Evolutionary conservation across 2,797 vertebrate species (phyloP).

Genomic region (Arvicola amphibius): DNA sequence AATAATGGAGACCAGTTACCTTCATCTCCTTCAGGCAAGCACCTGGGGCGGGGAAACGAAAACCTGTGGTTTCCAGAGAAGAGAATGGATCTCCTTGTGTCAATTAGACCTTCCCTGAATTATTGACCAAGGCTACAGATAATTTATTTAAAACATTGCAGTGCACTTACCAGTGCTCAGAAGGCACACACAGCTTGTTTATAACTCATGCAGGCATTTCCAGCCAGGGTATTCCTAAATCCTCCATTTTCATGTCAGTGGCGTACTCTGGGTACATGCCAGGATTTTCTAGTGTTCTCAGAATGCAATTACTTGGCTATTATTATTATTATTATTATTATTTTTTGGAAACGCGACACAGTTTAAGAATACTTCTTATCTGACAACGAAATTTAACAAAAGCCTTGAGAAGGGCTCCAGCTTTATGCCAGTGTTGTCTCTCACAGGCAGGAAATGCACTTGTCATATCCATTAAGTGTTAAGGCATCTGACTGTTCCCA

Average conservation of each 20-base stretch:
- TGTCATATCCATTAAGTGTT: background rate
- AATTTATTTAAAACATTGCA: slow-evolving; percentile 65
- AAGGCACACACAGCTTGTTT: slow-evolving; percentile 41
- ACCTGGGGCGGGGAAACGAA: background rate
- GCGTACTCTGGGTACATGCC: background rate
- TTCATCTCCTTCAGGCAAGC: slow-evolving; percentile 18
- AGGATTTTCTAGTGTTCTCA: background rate
- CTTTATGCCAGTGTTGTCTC: background rate
- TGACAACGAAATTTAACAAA: slow-evolving; percentile 20
- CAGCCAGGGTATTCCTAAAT: background rate
- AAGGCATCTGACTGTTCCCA: background rate
- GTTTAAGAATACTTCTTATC: slow-evolving; percentile 20
- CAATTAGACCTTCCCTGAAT: slow-evolving; percentile 54
- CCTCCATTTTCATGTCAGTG: slow-evolving; percentile 36
- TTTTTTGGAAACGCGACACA: background rate
- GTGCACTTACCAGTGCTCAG: slow-evolving; percentile 57
- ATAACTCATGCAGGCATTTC: slow-evolving; percentile 7
- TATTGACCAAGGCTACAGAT: slow-evolving; percentile 48
- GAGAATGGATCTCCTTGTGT: slow-evolving; percentile 50
- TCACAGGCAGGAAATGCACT: background rate
- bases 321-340: no score
- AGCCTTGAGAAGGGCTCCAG: background rate
- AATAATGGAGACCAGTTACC: slow-evolving; percentile 30
- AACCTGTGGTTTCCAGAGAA: slow-evolving; percentile 22
- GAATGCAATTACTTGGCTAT: background rate